Evolutionary conservation across 2,888 invertebrate species (phyloP).

Genomic region (Loripinus fragilis): DNA sequence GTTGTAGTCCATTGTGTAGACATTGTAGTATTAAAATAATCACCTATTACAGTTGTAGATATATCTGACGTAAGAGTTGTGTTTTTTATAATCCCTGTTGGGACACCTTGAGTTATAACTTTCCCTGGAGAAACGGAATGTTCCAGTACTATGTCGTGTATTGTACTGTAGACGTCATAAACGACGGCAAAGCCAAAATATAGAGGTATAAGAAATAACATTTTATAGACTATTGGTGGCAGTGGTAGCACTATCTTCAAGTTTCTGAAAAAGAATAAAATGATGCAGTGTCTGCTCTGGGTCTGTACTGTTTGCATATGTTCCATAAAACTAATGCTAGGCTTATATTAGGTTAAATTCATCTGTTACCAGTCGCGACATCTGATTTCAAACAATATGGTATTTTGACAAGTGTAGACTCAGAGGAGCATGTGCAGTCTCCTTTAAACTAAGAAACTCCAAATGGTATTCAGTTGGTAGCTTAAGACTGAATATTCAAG

Average conservation of each 20-base stretch:
- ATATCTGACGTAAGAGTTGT: background rate
- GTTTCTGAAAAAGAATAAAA: constrained; percentile 66
- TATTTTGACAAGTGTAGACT: too few relatives aligned
- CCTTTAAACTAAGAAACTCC: too few relatives aligned
- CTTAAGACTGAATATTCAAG: too few relatives aligned
- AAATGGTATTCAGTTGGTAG: too few relatives aligned
- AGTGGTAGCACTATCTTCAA: constrained; percentile 74
- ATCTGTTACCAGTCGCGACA: too few relatives aligned
- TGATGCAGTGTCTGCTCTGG: too few relatives aligned
- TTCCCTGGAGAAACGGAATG: constrained; percentile 50
- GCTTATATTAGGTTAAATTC: too few relatives aligned
- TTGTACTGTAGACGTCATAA: constrained; percentile 73
- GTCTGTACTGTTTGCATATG: too few relatives aligned
- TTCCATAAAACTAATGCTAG: too few relatives aligned
- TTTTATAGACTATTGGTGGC: constrained; percentile 62
- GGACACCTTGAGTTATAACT: constrained; percentile 53
- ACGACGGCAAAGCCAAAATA: constrained; percentile 80
- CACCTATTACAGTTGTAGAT: background rate
- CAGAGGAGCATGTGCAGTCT: too few relatives aligned
- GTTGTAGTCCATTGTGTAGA: background rate
- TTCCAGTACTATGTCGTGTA: constrained; percentile 57
- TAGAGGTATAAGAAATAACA: constrained; percentile 73
- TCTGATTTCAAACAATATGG: too few relatives aligned
- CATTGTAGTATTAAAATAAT: background rate
- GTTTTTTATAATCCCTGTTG: constrained; percentile 45